Evolutionary conservation across 2,113 vertebrate genomes (phyloP).

Genomic region (Lepus timidus): DNA sequence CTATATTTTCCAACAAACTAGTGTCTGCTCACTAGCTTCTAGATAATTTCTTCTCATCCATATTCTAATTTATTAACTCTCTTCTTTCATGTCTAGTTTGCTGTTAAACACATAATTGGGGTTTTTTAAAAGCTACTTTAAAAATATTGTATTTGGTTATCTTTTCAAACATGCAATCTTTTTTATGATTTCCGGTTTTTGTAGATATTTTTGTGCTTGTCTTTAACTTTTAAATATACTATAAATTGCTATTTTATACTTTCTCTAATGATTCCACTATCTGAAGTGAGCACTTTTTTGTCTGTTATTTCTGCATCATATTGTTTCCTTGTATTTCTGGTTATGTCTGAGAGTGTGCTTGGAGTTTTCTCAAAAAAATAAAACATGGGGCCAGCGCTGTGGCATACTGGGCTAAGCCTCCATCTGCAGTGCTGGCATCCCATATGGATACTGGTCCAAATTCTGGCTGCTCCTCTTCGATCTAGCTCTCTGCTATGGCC

Average conservation of each 20-base stretch:
- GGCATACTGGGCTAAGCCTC: no score
- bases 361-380: not conserved
- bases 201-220: not conserved
- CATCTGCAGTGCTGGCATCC: no score
- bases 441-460: no score
- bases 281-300: not conserved
- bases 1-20: not conserved
- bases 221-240: not conserved
- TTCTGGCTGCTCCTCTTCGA: no score
- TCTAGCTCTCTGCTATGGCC: no score
- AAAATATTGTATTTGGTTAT: conserved; percentile 20
- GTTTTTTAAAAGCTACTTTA: not conserved
- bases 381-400: not conserved
- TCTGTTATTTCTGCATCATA: not conserved
- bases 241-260: not conserved
- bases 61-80: not conserved
- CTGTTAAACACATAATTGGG: not conserved
- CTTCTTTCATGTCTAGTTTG: conserved; percentile 12
- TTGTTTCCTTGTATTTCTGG: not conserved
- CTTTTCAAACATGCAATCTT: not conserved
- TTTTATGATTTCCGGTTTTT: conserved; percentile 2
- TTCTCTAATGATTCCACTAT: no score
- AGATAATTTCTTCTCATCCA: conserved; percentile 11
- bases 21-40: not conserved
- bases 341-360: conserved; percentile 13